Conservation (phyloP, 2,113 vertebrate species). For the Tupaia chinensis region DNA sequence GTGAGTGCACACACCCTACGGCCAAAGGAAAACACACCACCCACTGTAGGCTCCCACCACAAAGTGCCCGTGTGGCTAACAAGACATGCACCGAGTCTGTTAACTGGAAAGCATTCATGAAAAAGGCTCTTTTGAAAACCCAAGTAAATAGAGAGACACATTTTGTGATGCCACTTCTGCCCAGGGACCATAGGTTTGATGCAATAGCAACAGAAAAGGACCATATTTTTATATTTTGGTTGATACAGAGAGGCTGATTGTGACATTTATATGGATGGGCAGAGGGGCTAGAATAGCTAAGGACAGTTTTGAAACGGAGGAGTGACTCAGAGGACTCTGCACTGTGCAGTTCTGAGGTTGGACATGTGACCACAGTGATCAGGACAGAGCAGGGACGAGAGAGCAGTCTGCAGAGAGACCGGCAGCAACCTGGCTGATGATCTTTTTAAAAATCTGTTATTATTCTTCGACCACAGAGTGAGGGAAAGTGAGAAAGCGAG, state of each 20-base stretch:
- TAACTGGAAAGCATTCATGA: neutral
- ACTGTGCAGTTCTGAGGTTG: no score
- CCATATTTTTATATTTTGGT: no score
- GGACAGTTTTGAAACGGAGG: neutral
- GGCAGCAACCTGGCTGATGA: neutral
- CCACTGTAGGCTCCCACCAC: neutral
- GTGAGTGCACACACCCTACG: no score
- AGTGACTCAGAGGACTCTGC: no score
- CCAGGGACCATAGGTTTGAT: no score
- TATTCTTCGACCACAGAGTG: no score
- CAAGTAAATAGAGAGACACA: neutral
- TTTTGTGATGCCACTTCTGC: neutral
- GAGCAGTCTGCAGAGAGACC: neutral
- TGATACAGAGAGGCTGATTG: neutral
- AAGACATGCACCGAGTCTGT: neutral
- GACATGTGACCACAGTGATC: rapidly evolving
- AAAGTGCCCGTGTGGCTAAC: neutral
- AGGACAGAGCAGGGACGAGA: no score
- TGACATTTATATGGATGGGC: no score
- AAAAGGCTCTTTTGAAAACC: neutral
- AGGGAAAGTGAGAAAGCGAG: no score
- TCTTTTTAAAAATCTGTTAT: no score
- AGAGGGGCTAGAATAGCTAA: neutral
- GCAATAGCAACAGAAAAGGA: neutral
- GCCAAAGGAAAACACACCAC: neutral